Percentiles rank a stretch among this genome's conserved stretches.
phyloP scores from a whole-genome alignment of 2,797 vertebrate species.

The Poecilia picta region DNA sequence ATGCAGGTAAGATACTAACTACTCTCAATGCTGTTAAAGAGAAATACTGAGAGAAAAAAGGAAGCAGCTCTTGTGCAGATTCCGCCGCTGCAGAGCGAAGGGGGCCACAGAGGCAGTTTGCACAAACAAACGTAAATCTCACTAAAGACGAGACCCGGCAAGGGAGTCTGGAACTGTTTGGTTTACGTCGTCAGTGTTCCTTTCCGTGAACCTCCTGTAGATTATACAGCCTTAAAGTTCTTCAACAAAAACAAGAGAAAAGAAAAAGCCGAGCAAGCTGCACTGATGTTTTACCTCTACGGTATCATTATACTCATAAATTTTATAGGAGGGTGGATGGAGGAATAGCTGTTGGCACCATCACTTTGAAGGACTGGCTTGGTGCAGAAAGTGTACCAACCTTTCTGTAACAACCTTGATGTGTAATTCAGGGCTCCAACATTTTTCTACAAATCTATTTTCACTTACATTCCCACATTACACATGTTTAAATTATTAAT shows the following conservation, averaged over 20 bases:
- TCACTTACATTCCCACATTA: not conserved
- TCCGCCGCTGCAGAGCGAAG: not conserved
- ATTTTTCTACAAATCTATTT: not conserved
- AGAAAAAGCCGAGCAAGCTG: constrained; percentile 1
- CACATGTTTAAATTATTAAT: not conserved
- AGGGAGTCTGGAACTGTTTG: constrained; percentile 36
- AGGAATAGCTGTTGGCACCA: not conserved
- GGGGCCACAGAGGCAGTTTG: constrained; percentile 25
- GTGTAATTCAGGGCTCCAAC: not conserved
- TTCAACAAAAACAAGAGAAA: not conserved
- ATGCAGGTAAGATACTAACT: not conserved
- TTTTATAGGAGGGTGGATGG: not conserved
- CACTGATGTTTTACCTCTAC: not conserved
- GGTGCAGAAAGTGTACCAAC: not conserved
- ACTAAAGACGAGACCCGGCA: constrained; percentile 28
- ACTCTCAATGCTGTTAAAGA: not conserved
- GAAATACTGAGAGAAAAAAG: not conserved
- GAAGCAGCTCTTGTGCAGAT: not conserved
- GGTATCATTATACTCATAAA: not conserved
- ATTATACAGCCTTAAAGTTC: constrained; percentile 21
- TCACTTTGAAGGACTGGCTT: not conserved
- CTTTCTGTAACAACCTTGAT: too few species aligned
- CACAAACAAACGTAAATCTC: constrained; percentile 58
- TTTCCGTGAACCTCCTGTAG: not conserved
- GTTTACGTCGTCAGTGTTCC: constrained; percentile 2